Percentiles rank a stretch among this genome's conserved stretches.
Evolutionary conservation across 2,888 invertebrate genomes (phyloP).

Genomic region (Megalurothrips usitatus): DNA sequence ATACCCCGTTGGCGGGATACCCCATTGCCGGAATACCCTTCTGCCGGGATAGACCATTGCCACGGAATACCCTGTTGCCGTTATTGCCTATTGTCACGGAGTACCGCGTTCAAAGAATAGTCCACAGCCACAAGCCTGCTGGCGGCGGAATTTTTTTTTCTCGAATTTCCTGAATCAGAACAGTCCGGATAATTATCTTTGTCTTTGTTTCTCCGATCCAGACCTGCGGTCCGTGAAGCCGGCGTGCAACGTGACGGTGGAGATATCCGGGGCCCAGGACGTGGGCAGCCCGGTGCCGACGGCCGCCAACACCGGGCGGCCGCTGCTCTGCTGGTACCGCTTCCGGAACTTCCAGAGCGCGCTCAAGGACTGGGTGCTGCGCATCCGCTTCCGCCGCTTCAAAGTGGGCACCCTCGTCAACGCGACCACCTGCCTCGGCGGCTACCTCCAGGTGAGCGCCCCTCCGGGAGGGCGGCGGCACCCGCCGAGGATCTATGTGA

Average conservation of each 20-base stretch:
- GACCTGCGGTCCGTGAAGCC: slow-evolving; percentile 6
- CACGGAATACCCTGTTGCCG: no score
- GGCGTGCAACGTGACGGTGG: slow-evolving; percentile 15
- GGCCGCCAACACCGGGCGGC: not conserved
- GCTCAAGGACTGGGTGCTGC: slow-evolving; percentile 21
- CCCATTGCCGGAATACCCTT: no score
- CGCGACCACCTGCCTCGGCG: slow-evolving; percentile 19
- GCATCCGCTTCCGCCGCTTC: slow-evolving; percentile 20
- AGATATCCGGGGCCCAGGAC: slow-evolving; percentile 8
- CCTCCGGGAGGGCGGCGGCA: not conserved
- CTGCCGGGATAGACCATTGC: no score
- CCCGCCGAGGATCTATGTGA: no score
- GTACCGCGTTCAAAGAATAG: no score
- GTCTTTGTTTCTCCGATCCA: not conserved
- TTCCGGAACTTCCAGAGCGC: slow-evolving; percentile 18
- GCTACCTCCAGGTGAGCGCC: not conserved
- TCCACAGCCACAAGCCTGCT: no score
- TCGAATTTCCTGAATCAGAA: not conserved
- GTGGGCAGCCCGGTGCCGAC: not conserved
- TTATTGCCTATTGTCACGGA: no score
- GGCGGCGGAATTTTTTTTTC: not conserved
- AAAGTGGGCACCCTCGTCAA: slow-evolving; percentile 13
- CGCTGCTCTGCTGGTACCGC: slow-evolving; percentile 11
- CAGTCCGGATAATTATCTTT: no score
- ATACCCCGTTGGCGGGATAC: no score